Evolutionary conservation across 2,888 invertebrate genomes (phyloP), one percentile per base, ranked within the genome.

Genomic region (Penaeus monodon): DNA sequence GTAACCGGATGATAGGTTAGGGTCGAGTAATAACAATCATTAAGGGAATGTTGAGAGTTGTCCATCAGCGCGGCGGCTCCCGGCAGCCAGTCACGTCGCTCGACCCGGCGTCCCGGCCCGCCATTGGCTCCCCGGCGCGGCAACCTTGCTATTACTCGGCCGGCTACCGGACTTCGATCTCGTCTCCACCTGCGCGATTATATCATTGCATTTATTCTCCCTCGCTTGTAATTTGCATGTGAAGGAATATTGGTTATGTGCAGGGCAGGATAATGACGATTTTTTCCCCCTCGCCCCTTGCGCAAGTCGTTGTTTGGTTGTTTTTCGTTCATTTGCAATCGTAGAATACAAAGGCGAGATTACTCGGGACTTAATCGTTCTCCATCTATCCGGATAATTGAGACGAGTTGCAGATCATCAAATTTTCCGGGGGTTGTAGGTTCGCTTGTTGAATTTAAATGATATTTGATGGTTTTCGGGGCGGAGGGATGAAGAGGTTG

Each of bases 11-110:
- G 81, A 73, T 77, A 33, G 85, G 77, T 74, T 57, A 65, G 49
- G 24, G 65, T 22, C 29, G 81, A 64, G 63, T 86, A 86, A 86
- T 86, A 86, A 86, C 86, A 86, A 86, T 86, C 76, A 86, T 86
- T 86, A 86, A 81, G 77, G 86, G 76, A 81, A 81, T 22, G 77
- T 65, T 68, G n/a, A 44, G 24, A 7, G 57, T 81, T 57, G 81
- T 86, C 86, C 76, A 86, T 86, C 86, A 65, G 65, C 44, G 81
- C 57, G 68, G 65, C 80, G 44, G 38, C 33, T 57, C 74, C 65
- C 8, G 57, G 77, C 85, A 81, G 81, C 85, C 85, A 85, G 57
- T 85, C 85, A 85, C 81, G 74, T 22, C 64, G 29, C 66, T 49
- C 81, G 76, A 76, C 85, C 76, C 76, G 81, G 29, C 81, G 78